Evolutionary conservation across 1,140 invertebrate genomes (phyloP).

Genomic region (Drosophila bifasciata): DNA sequence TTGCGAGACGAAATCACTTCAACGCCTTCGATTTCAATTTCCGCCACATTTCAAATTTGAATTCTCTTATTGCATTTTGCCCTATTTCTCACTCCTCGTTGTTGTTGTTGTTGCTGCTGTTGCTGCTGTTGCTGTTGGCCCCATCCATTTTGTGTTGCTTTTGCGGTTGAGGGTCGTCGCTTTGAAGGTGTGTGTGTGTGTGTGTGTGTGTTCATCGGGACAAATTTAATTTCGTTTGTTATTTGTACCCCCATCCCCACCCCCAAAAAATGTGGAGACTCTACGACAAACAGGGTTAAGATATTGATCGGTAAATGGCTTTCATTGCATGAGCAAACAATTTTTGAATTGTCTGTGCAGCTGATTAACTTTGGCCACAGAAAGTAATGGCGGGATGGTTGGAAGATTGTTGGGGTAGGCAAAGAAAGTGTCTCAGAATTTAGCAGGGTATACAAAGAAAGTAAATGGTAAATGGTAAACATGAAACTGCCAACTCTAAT

Average conservation of each 20-base stretch:
- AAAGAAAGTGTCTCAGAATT: too few species aligned
- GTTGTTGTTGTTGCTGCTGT: slow-evolving; percentile 6
- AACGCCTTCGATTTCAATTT: slow-evolving; percentile 82
- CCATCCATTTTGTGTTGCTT: background rate
- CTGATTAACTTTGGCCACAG: background rate
- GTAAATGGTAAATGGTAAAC: too few species aligned
- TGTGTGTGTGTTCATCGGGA: slow-evolving; percentile 37
- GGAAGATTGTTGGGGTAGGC: too few species aligned
- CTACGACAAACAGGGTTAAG: background rate
- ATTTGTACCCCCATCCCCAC: background rate
- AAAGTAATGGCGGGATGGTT: too few species aligned
- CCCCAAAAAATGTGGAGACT: slow-evolving; percentile 1
- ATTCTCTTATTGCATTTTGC: slow-evolving; percentile 68
- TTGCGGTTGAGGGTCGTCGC: slow-evolving; percentile 12
- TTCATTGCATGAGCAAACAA: background rate
- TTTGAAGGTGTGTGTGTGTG: slow-evolving; percentile 19
- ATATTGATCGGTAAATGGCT: slow-evolving; percentile 30
- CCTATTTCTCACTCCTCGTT: slow-evolving; percentile 25
- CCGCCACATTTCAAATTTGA: slow-evolving; percentile 74
- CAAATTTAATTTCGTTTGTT: slow-evolving; percentile 14
- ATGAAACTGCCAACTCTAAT: too few species aligned
- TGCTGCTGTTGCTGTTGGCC: slow-evolving; percentile 2
- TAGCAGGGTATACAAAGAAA: too few species aligned
- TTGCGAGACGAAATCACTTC: slow-evolving; percentile 81
- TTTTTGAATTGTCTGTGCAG: background rate